Evolutionary conservation across 2,888 invertebrate genomes (phyloP).

Genomic region (Catonia carolina): DNA sequence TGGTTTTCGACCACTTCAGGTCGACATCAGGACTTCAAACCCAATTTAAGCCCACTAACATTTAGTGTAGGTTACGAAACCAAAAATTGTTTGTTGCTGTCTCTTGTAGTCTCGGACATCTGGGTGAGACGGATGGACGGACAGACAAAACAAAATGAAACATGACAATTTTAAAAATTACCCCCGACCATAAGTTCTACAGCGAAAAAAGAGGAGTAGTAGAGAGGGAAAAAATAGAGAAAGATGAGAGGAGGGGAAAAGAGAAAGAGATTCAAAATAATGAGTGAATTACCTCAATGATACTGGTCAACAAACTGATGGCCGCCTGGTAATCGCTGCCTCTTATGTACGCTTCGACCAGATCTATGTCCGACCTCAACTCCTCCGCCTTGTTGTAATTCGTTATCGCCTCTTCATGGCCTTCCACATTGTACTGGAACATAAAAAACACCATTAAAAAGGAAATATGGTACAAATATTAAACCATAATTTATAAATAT

Average conservation of each 20-base stretch:
- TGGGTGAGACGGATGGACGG: too few species aligned
- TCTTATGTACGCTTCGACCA: conserved; percentile 57
- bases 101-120: too few species aligned
- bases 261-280: background rate
- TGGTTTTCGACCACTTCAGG: too few species aligned
- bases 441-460: conserved; percentile 13
- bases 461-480: too few species aligned
- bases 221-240: background rate
- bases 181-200: too few species aligned
- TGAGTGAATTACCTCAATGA: conserved; percentile 54
- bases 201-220: background rate
- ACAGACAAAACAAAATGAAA: too few species aligned
- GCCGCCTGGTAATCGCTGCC: conserved; percentile 51
- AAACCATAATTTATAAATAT: too few species aligned
- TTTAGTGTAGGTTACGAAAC: too few species aligned
- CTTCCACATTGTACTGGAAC: conserved; percentile 59
- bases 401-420: conserved; percentile 70
- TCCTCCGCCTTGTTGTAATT: conserved; percentile 59
- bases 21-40: too few species aligned
- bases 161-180: too few species aligned
- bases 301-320: conserved; percentile 55
- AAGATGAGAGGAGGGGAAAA: background rate
- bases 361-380: conserved; percentile 54
- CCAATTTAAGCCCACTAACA: too few species aligned
- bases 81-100: too few species aligned